Percentiles rank a stretch among this genome's conserved stretches.
Evolutionary conservation across 2,113 vertebrate species (phyloP).

Genomic region (Corydoras sp.): DNA sequence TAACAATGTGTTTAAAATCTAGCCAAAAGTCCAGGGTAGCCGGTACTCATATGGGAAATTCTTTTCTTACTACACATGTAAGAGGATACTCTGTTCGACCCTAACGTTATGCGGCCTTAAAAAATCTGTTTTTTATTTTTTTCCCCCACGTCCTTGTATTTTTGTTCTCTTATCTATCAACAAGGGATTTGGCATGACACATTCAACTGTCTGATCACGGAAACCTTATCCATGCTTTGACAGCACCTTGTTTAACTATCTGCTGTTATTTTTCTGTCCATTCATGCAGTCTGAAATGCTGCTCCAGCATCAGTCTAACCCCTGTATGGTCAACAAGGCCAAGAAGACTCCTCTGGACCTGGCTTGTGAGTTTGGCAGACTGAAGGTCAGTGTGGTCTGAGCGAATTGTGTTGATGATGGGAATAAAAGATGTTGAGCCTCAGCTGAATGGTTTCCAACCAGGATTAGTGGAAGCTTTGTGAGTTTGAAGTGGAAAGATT

Average conservation of each 20-base stretch:
- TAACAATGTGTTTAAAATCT: constrained; percentile 33
- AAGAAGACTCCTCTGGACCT: constrained; percentile 90
- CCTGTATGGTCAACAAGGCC: constrained; percentile 82
- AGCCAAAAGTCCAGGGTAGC: constrained; percentile 16
- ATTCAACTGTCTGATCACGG: constrained; percentile 50
- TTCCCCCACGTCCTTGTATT: neutral
- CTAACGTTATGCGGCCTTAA: neutral
- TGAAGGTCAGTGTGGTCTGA: constrained; percentile 70
- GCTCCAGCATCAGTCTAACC: constrained; percentile 93
- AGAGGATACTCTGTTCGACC: constrained; percentile 18
- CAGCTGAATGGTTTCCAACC: too few relatives aligned
- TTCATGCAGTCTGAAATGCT: constrained; percentile 76
- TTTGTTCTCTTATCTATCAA: constrained; percentile 4
- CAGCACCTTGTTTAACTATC: neutral
- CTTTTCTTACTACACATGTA: constrained; percentile 29
- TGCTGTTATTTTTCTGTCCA: constrained; percentile 37
- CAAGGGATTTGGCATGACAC: constrained; percentile 14
- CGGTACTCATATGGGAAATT: constrained; percentile 5
- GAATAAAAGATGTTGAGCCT: neutral
- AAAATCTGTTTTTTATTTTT: constrained; percentile 14
- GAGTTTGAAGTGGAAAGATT: too few relatives aligned
- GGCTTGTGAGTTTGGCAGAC: constrained; percentile 87
- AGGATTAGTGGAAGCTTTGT: too few relatives aligned
- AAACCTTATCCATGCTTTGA: constrained; percentile 71
- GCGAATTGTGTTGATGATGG: neutral